Evolutionary conservation across 2,888 invertebrate genomes (phyloP), one percentile per base, ranked within the genome.

Genomic region (Nomada fabriciana): DNA sequence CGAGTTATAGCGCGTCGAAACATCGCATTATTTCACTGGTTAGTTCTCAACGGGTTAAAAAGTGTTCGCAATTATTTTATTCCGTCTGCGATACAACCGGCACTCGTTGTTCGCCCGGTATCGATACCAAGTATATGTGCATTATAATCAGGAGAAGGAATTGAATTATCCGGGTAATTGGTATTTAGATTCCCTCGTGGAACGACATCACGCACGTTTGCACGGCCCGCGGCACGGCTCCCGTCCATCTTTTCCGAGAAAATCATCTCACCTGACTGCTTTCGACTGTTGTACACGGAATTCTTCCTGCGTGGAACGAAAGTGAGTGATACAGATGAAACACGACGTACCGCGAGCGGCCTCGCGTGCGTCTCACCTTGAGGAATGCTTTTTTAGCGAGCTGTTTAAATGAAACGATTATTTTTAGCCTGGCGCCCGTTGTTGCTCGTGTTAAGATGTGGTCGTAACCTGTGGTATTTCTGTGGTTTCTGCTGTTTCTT

Each of bases 141-240:
- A 7, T 36, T 36, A 36, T 36, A 36, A 36, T 36, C 36, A 36
- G 36, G 36, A 36, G 36, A 36, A 36, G 36, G 36, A 36, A 36
- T 36, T 36, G 36, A 36, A 36, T 36, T 36, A 36, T 36, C 36
- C 36, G 36, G 36, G 36, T 36, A 36, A 36, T 36, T 36, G 36
- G 9, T 36, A 36, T 55, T 36, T 60, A 43, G 25, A 53, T 59
- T 25, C 57, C 23, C 18, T 55, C 43, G 71, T 25, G 50, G n/a
- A n/a, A 57, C 59, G 42, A 68, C 68, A 59, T 77, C 64, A 80
- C 72, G 77, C 69, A 68, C 68, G 36, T 25, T 57, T 29, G 67
- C 60, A 36, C 52, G 73, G 71, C 76, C 57, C 60, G 55, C 65
- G 60, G 47, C 36, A 23, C 10, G 18, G 53, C 36, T 7, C 7